phyloP scores from a whole-genome alignment of 2,888 invertebrate species.

The Mallateleia sp. region DNA sequence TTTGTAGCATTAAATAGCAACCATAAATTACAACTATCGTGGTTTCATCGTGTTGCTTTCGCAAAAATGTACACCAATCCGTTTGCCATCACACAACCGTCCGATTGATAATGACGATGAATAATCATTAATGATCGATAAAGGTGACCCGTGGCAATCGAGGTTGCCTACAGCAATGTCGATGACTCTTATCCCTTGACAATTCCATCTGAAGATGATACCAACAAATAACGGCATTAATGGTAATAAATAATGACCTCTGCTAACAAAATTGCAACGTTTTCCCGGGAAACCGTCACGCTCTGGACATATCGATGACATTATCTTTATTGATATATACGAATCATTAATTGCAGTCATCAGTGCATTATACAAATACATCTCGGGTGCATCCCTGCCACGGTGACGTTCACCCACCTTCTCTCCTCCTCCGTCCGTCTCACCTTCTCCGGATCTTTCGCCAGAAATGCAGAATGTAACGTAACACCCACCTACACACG shows the following conservation, averaged over 20 bases:
- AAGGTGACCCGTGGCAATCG: too few species aligned
- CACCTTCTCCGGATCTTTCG: conserved; percentile 79
- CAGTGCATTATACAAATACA: conserved; percentile 35
- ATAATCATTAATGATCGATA: not conserved
- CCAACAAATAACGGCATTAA: not conserved
- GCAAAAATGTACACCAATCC: too few species aligned
- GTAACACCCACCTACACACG: conserved; percentile 76
- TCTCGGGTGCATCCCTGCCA: conserved; percentile 68
- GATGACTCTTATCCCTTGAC: not conserved
- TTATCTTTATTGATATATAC: conserved; percentile 54
- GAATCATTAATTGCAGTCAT: conserved; percentile 61
- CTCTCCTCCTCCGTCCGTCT: conserved; percentile 66
- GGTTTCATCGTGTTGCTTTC: not conserved
- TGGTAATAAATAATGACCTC: conserved; percentile 2
- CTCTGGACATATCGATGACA: conserved; percentile 19
- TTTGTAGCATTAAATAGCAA: not conserved
- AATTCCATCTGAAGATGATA: not conserved
- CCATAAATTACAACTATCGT: not conserved
- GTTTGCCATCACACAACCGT: too few species aligned
- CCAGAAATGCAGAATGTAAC: conserved; percentile 73
- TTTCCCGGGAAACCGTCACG: not conserved
- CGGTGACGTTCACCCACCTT: conserved; percentile 66
- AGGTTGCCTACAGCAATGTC: too few species aligned
- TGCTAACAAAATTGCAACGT: conserved; percentile 3
- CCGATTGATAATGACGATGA: too few species aligned